Evolutionary conservation across 2,113 vertebrate genomes (phyloP), one percentile per base, ranked within the genome.

Genomic region (Labeo rohita): DNA sequence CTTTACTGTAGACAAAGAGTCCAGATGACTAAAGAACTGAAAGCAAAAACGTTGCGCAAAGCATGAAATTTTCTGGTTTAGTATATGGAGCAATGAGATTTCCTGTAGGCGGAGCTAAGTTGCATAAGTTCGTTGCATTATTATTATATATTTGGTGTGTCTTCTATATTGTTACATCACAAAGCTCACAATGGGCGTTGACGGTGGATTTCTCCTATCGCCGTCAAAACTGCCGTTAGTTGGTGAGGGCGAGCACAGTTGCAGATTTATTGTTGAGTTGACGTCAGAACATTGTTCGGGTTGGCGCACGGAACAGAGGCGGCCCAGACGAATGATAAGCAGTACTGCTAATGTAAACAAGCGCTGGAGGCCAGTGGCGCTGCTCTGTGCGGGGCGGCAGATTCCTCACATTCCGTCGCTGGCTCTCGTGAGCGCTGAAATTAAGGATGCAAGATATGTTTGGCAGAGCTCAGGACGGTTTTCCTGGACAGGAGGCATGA

Each of bases 291-390:
- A 52, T 76, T 76, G 74, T 76, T 76, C 11, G 10, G 47, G 85
- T 87, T 90, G 91, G 93, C 91, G 92, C 89, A 93, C 89, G 90
- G 88, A 91, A 85, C 91, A 91, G 92, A 94, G 61, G n/a, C 61
- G 63, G 63, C 23, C 63, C 23, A 65, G 90, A 89, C 91, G 92
- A 87, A 92, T 91, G 89, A 92, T 78, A 89, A 93, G 91, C 91
- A 89, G 91, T 88, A 91, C 91, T 92, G 93, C 89, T 85, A 89
- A 82, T 88, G 70, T 92, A 92, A 92, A 92, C 88, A 92, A 85
- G 66, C 86, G 68, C 88, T 91, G 90, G 59, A 84, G 92, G 91
- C 92, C 75, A 88, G 90, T 93, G 87, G 90, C 86, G 90, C 89
- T 91, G 90, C 90, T 87, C 88, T 88, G 87, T 91, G 93, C 84